Conservation (phyloP, 1,140 invertebrate species). For the Parasteatoda tepidariorum region DNA sequence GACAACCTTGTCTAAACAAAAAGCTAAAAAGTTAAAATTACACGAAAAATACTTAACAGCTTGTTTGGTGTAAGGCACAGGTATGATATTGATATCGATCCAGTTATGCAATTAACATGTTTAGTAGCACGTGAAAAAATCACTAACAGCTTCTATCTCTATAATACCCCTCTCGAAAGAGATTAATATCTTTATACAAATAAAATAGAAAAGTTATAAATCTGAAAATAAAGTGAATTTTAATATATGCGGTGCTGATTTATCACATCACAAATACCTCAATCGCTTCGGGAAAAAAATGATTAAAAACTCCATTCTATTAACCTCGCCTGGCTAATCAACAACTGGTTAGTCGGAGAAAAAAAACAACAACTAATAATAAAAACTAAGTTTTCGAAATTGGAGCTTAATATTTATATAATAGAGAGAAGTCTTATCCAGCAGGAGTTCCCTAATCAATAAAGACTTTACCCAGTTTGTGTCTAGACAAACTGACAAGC, state of each 20-base stretch:
- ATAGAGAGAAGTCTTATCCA: slow-evolving; percentile 4
- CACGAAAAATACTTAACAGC: too few species aligned
- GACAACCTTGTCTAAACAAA: too few species aligned
- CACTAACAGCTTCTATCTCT: too few species aligned
- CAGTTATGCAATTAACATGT: too few species aligned
- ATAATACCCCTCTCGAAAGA: too few species aligned
- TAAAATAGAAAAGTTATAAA: background rate
- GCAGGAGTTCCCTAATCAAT: slow-evolving; percentile 11
- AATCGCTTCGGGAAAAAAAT: background rate
- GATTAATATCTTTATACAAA: too few species aligned
- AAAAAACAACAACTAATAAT: too few species aligned
- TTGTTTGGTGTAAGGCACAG: too few species aligned
- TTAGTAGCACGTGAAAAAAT: too few species aligned
- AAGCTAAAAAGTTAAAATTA: too few species aligned
- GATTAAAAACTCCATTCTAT: slow-evolving; percentile 4
- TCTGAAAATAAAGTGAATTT: background rate
- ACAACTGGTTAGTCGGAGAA: slow-evolving; percentile 27
- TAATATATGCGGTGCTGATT: background rate
- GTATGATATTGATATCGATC: too few species aligned
- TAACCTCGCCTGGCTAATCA: slow-evolving; percentile 24
- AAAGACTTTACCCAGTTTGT: slow-evolving; percentile 12
- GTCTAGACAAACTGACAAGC: slow-evolving; percentile 37
- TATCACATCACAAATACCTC: too few species aligned
- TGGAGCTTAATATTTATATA: background rate
- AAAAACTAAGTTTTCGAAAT: slow-evolving; percentile 16